These are phyloP conservation scores for Shargacucullia verbasci DNA, from an alignment of 2,888 invertebrate genomes.

Conservation along the genomic window DNA sequence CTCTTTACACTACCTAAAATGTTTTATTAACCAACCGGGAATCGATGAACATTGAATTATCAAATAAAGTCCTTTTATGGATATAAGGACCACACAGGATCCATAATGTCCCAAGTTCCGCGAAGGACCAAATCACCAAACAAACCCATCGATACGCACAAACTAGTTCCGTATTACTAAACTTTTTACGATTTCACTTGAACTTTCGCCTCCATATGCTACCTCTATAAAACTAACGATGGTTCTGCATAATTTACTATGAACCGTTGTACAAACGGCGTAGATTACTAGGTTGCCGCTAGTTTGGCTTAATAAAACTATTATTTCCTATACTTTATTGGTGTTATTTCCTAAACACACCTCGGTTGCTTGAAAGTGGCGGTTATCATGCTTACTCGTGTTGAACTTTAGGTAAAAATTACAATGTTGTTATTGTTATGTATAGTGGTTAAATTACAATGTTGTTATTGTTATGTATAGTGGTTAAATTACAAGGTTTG, in stretches of 20 bases:
- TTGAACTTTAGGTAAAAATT: no score
- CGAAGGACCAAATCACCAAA: constrained; percentile 40
- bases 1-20: no score
- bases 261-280: constrained; percentile 30
- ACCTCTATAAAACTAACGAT: constrained; percentile 46
- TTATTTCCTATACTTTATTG: constrained; percentile 49
- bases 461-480: no score
- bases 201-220: constrained; percentile 47
- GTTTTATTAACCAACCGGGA: no score
- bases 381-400: neutral
- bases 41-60: no score
- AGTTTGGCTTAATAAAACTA: constrained; percentile 50
- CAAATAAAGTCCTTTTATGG: neutral
- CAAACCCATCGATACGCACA: constrained; percentile 42
- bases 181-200: constrained; percentile 55
- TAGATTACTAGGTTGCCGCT: constrained; percentile 22
- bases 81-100: constrained; percentile 5
- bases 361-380: neutral
- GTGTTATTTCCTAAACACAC: constrained; percentile 18
- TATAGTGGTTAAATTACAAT: no score
- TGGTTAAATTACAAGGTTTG: no score
- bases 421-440: no score
- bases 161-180: constrained; percentile 50
- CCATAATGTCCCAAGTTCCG: neutral
- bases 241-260: constrained; percentile 53